A percentile compares a stretch with the other conserved stretches of the same genome.
Conservation (phyloP, 1,140 invertebrate genomes). For the Drosophila azteca region DNA sequence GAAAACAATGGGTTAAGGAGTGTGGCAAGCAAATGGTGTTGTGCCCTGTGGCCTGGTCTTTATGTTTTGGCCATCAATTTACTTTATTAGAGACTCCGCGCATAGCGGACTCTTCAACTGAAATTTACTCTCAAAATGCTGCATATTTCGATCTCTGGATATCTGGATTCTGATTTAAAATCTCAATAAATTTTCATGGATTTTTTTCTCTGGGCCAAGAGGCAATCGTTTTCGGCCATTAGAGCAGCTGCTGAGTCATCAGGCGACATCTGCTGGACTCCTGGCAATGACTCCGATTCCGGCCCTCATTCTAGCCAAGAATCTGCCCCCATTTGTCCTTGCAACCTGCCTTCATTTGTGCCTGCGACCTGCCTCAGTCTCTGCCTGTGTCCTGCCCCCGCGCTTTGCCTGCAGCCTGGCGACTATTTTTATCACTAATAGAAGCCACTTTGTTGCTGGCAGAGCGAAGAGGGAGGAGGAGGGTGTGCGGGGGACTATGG, state of each 20-base stretch:
- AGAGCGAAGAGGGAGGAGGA: conserved; percentile 11
- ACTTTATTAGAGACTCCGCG: conserved; percentile 22
- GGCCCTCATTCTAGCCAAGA: conserved; percentile 13
- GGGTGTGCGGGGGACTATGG: neutral
- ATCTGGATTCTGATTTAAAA: conserved; percentile 47
- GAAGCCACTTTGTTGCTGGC: conserved; percentile 67
- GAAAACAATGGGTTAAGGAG: neutral
- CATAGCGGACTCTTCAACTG: conserved; percentile 36
- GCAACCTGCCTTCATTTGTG: neutral
- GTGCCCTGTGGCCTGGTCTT: conserved; percentile 36
- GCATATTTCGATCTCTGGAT: conserved; percentile 34
- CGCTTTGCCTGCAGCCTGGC: conserved; percentile 6
- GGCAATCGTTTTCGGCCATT: conserved; percentile 19
- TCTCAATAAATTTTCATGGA: conserved; percentile 64
- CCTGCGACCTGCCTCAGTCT: no score
- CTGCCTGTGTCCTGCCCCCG: neutral
- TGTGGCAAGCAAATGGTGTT: conserved; percentile 9
- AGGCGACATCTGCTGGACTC: conserved; percentile 52
- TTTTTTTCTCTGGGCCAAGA: conserved; percentile 17
- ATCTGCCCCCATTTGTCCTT: conserved; percentile 46
- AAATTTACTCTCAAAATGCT: conserved; percentile 41
- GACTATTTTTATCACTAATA: conserved; percentile 79
- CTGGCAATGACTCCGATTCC: conserved; percentile 24
- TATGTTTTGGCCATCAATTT: conserved; percentile 60
- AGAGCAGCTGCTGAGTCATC: conserved; percentile 67